Evolutionary conservation across 2,113 vertebrate genomes (phyloP).

Genomic region (Cyphomyrus plagiostoma): DNA sequence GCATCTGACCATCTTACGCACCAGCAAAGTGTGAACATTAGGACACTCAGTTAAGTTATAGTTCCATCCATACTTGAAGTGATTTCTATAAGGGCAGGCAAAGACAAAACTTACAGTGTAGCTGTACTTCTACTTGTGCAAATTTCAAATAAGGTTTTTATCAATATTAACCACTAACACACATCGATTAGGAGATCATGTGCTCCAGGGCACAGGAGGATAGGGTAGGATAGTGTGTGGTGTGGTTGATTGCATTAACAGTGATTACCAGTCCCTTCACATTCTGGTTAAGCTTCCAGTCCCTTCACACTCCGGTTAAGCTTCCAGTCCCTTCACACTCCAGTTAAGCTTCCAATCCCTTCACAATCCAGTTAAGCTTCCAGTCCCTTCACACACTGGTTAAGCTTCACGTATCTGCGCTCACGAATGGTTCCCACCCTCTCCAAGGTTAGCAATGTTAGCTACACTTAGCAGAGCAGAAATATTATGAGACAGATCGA

Average conservation of each 20-base stretch:
- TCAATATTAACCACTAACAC: not conserved
- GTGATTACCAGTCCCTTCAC: not conserved
- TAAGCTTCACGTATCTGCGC: not conserved
- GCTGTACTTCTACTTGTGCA: too few relatives aligned
- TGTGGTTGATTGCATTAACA: not conserved
- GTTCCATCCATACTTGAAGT: not conserved
- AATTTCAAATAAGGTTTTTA: too few relatives aligned
- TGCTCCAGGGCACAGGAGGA: not conserved
- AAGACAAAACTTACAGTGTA: too few relatives aligned
- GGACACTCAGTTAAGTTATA: not conserved
- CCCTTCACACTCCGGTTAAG: not conserved
- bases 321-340: too few relatives aligned
- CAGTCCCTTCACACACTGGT: not conserved
- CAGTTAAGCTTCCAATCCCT: too few relatives aligned
- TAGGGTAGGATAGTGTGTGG: not conserved
- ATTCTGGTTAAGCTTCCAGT: not conserved
- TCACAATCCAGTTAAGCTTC: not conserved
- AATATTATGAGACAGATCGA: not conserved
- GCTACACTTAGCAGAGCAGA: constrained; percentile 17
- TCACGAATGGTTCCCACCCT: not conserved
- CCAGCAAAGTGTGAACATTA: not conserved
- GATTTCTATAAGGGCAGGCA: not conserved
- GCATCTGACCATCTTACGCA: not conserved
- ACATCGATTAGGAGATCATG: not conserved
- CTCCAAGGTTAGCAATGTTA: constrained; percentile 33